phyloP scores from a whole-genome alignment of 2,113 vertebrate species.

The Pelmatolapia mariae region DNA sequence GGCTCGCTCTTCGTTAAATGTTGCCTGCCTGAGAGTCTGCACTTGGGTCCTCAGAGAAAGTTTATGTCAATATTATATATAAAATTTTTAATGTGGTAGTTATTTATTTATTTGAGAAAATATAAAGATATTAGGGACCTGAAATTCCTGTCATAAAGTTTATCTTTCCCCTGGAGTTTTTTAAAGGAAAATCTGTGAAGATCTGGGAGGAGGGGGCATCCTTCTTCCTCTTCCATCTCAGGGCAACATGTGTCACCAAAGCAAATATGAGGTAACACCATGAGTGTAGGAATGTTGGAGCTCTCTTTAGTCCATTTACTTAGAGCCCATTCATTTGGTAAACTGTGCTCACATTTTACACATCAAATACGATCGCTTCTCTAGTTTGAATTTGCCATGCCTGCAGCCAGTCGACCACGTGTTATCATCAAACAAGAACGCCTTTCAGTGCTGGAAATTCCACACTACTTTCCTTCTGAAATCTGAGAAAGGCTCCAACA shows the following conservation, averaged over 20 bases:
- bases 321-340: neutral
- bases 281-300: neutral
- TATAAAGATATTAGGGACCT: neutral
- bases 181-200: neutral
- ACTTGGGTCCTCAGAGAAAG: rapidly evolving
- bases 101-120: neutral
- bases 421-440: neutral
- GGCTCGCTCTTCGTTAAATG: neutral
- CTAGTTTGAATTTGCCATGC: neutral
- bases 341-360: neutral
- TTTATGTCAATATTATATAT: neutral
- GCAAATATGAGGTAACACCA: neutral
- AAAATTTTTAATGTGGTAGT: rapidly evolving
- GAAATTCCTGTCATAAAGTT: neutral
- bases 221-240: neutral
- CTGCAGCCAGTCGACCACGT: neutral
- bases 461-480: neutral
- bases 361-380: neutral
- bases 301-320: neutral
- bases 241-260: neutral
- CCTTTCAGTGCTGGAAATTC: neutral
- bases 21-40: neutral
- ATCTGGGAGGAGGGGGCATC: neutral
- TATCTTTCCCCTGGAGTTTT: neutral
- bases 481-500: neutral